Evolutionary conservation across 2,113 vertebrate genomes (phyloP).

Genomic region (Centrocercus urophasianus): DNA sequence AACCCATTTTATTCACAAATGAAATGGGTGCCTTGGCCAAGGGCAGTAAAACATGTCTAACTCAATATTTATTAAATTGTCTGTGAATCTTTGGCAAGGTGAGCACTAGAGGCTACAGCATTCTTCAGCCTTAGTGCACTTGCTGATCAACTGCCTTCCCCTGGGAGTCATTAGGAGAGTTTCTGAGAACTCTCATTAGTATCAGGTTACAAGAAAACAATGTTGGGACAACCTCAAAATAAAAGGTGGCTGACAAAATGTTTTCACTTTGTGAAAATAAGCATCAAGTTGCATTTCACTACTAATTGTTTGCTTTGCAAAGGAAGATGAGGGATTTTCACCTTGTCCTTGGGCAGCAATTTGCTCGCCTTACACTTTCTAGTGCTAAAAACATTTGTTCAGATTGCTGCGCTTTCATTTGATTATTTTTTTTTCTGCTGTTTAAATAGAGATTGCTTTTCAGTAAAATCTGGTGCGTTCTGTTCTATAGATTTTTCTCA

Average conservation of each 20-base stretch:
- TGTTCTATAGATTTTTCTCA: background rate
- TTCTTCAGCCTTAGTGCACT: background rate
- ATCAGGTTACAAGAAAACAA: background rate
- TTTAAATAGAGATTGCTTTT: background rate
- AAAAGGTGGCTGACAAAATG: background rate
- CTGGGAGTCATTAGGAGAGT: background rate
- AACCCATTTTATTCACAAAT: accelerated
- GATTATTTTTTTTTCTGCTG: background rate
- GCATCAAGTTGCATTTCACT: conserved; percentile 6
- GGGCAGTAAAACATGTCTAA: background rate
- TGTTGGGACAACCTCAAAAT: background rate
- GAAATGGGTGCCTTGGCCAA: background rate
- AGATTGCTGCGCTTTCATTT: background rate
- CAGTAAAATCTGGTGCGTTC: background rate
- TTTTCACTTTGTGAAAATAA: background rate
- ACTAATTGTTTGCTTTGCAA: conserved; percentile 17
- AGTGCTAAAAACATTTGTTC: conserved; percentile 23
- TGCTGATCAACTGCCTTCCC: background rate
- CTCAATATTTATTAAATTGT: accelerated
- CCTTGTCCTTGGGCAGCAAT: conserved; percentile 21
- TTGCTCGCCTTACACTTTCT: background rate
- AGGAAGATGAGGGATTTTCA: background rate
- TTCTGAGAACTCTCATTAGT: background rate
- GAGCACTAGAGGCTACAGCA: background rate
- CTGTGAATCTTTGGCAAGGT: background rate